These are phyloP conservation scores for Spinus pinus DNA, from an alignment of 2,797 vertebrate genomes.

Conservation along the genomic window DNA sequence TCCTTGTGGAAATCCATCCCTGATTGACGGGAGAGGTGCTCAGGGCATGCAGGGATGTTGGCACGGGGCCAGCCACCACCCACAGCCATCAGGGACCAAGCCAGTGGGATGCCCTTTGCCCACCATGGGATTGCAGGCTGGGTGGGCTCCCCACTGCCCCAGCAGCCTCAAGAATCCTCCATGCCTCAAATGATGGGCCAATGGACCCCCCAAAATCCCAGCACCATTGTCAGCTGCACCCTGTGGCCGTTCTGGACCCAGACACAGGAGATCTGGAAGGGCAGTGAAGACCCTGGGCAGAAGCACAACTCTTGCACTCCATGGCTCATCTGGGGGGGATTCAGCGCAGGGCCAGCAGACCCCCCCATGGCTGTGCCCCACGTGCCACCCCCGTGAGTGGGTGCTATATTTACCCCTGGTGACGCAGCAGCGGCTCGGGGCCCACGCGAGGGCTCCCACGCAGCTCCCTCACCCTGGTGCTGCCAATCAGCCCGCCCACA, in stretches of 20 bases:
- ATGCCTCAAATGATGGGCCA: accelerated
- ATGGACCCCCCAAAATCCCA: accelerated
- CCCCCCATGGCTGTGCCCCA: background rate
- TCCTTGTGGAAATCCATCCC: conserved; percentile 92
- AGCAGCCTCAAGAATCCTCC: background rate
- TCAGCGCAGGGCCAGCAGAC: background rate
- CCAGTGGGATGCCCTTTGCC: background rate
- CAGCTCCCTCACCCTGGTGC: background rate
- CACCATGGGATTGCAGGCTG: accelerated
- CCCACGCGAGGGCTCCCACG: conserved; percentile 32
- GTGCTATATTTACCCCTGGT: conserved; percentile 50
- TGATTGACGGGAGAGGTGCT: background rate
- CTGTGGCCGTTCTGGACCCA: accelerated
- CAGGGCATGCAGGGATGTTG: accelerated
- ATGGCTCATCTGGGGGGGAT: accelerated
- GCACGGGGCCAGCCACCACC: background rate
- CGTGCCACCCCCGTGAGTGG: background rate
- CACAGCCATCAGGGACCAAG: accelerated
- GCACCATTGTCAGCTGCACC: accelerated
- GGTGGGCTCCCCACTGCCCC: background rate
- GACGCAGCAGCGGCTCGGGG: background rate
- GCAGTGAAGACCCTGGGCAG: background rate
- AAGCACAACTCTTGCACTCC: accelerated
- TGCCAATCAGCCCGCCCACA: background rate
- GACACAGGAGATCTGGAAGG: accelerated